These are phyloP conservation scores for Zosterops lateralis DNA, from an alignment of 2,113 vertebrate species.

Conservation along the genomic window DNA sequence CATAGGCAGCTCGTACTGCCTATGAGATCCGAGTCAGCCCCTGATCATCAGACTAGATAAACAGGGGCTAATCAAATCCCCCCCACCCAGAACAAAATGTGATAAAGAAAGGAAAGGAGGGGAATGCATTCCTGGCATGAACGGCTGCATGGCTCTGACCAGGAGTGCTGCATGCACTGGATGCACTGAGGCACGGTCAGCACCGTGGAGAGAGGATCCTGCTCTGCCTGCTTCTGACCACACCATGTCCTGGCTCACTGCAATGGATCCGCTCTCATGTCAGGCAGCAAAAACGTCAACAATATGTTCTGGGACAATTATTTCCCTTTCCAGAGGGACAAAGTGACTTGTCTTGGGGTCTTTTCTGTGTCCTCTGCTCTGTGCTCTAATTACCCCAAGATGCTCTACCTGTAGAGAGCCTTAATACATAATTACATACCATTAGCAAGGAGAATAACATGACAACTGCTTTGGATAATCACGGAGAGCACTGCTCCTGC, in stretches of 20 bases:
- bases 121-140: fast-evolving
- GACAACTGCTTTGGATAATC: constrained; percentile 55
- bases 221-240: neutral
- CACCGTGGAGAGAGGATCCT: fast-evolving
- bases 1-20: neutral
- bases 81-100: neutral
- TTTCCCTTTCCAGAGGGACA: constrained; percentile 41
- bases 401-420: constrained; percentile 48
- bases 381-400: constrained; percentile 43
- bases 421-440: constrained; percentile 46
- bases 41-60: neutral
- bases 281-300: constrained; percentile 34
- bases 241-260: neutral
- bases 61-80: neutral
- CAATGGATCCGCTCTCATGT: neutral
- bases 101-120: neutral
- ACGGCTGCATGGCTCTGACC: fast-evolving
- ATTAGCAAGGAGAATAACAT: constrained; percentile 31
- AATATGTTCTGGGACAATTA: constrained; percentile 38
- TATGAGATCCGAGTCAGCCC: neutral
- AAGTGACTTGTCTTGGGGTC: constrained; percentile 25
- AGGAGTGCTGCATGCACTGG: neutral
- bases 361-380: neutral
- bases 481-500: constrained; percentile 17
- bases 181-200: fast-evolving